These are phyloP conservation scores for Miichthys miiuy DNA, from an alignment of 2,797 vertebrate genomes.

Conservation along the genomic window DNA sequence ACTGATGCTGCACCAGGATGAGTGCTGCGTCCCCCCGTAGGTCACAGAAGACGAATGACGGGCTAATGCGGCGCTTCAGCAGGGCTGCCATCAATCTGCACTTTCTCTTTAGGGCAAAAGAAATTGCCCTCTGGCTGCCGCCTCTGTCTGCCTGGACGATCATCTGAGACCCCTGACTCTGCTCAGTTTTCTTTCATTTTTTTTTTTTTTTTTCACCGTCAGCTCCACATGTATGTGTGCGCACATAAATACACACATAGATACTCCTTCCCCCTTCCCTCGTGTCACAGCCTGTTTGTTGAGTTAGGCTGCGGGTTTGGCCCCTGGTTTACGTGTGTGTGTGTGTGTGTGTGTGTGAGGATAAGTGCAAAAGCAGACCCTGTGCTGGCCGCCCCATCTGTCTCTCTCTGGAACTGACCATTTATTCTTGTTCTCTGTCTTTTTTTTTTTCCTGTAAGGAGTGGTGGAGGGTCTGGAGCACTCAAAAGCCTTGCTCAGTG, in stretches of 20 bases:
- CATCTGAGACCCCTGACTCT: conserved; percentile 43
- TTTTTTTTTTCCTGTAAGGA: conserved; percentile 24
- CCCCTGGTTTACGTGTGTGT: conserved; percentile 53
- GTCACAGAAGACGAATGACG: conserved; percentile 58
- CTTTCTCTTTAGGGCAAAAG: conserved; percentile 44
- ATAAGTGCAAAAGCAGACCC: conserved; percentile 76
- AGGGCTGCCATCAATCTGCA: conserved; percentile 55
- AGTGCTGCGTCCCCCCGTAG: conserved; percentile 39
- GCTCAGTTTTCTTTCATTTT: not conserved
- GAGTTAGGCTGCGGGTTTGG: conserved; percentile 69
- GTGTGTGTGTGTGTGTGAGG: conserved; percentile 1
- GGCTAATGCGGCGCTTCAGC: conserved; percentile 28
- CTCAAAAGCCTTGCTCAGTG: conserved; percentile 39
- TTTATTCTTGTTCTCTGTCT: conserved; percentile 54
- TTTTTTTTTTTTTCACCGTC: not conserved
- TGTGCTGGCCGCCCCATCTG: conserved; percentile 40
- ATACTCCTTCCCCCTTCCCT: conserved; percentile 26
- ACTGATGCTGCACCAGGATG: conserved; percentile 36
- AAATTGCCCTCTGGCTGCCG: conserved; percentile 22
- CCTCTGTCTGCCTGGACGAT: conserved; percentile 39
- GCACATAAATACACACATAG: conserved; percentile 23
- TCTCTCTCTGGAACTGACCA: conserved; percentile 50
- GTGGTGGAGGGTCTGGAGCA: conserved; percentile 38
- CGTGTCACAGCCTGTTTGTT: conserved; percentile 69
- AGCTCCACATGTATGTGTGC: conserved; percentile 28